phyloP scores from a whole-genome alignment of 35 echinoderm and acorn worm genomes.

The Ophioderma brevispina region DNA sequence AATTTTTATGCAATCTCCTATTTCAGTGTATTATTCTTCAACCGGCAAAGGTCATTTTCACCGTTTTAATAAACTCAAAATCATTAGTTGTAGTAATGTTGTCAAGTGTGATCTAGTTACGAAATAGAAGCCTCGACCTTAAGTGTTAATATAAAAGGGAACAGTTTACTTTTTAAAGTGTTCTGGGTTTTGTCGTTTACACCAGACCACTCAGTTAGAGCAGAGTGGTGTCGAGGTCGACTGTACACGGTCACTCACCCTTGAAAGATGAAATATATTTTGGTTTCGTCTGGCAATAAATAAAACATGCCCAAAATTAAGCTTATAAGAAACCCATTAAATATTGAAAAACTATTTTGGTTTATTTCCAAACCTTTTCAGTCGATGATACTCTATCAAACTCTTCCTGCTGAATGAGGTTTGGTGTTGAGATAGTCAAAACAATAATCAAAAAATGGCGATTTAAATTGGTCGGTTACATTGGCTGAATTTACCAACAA shows the following conservation, averaged over 20 bases:
- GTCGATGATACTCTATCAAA: too few relatives aligned
- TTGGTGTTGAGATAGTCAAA: too few relatives aligned
- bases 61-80: conserved; percentile 5
- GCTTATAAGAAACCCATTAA: too few relatives aligned
- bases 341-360: too few relatives aligned
- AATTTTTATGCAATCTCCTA: background rate
- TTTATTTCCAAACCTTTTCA: too few relatives aligned
- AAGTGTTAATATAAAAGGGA: background rate
- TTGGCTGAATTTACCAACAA: too few relatives aligned
- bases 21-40: background rate
- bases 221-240: too few relatives aligned
- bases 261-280: too few relatives aligned
- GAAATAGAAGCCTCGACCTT: background rate
- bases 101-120: background rate
- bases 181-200: background rate
- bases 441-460: too few relatives aligned
- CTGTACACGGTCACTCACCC: background rate
- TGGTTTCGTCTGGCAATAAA: too few relatives aligned
- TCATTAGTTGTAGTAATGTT: background rate
- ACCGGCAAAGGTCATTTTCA: background rate
- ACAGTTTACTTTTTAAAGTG: background rate
- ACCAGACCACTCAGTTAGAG: background rate
- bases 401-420: too few relatives aligned
- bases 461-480: too few relatives aligned
- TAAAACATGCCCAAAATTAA: background rate